A percentile compares a stretch with the other conserved stretches of the same genome.
These are phyloP conservation scores for Strix uralensis DNA, from an alignment of 2,113 vertebrate species.

Conservation along the genomic window DNA sequence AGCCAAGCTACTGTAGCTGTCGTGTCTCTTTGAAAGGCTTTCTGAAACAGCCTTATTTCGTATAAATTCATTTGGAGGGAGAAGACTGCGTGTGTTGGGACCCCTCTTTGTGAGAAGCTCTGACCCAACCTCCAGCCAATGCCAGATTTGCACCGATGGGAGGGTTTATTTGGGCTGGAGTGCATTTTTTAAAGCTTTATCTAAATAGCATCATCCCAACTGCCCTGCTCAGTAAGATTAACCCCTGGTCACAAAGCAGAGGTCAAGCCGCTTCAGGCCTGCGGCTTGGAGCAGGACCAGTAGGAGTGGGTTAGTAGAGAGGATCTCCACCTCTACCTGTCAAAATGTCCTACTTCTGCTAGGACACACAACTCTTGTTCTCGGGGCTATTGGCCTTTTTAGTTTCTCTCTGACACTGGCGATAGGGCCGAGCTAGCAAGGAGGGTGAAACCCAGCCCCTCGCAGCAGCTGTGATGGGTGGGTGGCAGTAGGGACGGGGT, in stretches of 20 bases:
- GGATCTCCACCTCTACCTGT: not conserved
- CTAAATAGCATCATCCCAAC: not conserved
- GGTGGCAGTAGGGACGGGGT: not conserved
- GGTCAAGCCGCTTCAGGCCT: not conserved
- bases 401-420: not conserved
- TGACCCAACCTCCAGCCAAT: rapidly evolving
- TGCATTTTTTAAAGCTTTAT: not conserved
- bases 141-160: rapidly evolving
- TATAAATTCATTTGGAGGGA: not conserved
- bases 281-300: not conserved
- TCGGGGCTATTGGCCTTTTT: rapidly evolving
- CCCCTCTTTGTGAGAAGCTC: not conserved
- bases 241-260: rapidly evolving
- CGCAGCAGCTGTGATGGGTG: not conserved
- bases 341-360: rapidly evolving
- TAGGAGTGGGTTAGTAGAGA: not conserved
- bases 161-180: not conserved
- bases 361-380: not conserved
- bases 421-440: not conserved
- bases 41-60: not conserved
- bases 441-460: not conserved
- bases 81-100: not conserved
- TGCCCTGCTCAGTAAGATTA: not conserved
- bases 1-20: rapidly evolving
- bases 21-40: not conserved